These are phyloP conservation scores for Ciconia maguari DNA, from an alignment of 2,113 vertebrate species.

Conservation along the genomic window DNA sequence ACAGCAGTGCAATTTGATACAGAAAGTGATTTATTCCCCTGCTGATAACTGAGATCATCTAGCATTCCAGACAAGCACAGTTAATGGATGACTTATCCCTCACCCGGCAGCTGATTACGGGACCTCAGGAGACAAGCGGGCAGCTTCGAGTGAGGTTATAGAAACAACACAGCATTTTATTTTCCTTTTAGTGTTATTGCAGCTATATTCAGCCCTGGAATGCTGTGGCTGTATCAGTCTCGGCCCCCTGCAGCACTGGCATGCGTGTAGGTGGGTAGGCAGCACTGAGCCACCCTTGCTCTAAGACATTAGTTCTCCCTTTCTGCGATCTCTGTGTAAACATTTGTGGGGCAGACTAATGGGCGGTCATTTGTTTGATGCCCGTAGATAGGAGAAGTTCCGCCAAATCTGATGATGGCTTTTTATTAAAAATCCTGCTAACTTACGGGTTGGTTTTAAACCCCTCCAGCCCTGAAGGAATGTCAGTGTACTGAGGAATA, in stretches of 20 bases:
- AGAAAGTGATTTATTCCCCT: conserved; percentile 71
- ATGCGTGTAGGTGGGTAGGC: background rate
- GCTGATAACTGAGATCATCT: conserved; percentile 75
- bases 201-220: conserved; percentile 39
- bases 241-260: background rate
- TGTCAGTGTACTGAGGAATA: background rate
- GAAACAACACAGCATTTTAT: conserved; percentile 45
- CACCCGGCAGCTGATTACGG: conserved; percentile 40
- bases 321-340: background rate
- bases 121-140: conserved; percentile 58
- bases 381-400: background rate
- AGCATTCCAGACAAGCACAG: conserved; percentile 64
- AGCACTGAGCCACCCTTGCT: background rate
- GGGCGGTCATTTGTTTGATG: background rate
- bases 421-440: background rate
- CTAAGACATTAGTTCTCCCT: background rate
- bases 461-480: background rate
- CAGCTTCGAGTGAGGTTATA: conserved; percentile 46
- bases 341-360: background rate
- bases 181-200: conserved; percentile 39
- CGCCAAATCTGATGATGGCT: background rate
- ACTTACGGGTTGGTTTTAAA: background rate
- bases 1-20: conserved; percentile 42
- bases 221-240: background rate
- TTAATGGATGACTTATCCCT: conserved; percentile 77